These are phyloP conservation scores for Lasioglossum baleicum DNA, from an alignment of 1,140 invertebrate species.

Conservation along the genomic window DNA sequence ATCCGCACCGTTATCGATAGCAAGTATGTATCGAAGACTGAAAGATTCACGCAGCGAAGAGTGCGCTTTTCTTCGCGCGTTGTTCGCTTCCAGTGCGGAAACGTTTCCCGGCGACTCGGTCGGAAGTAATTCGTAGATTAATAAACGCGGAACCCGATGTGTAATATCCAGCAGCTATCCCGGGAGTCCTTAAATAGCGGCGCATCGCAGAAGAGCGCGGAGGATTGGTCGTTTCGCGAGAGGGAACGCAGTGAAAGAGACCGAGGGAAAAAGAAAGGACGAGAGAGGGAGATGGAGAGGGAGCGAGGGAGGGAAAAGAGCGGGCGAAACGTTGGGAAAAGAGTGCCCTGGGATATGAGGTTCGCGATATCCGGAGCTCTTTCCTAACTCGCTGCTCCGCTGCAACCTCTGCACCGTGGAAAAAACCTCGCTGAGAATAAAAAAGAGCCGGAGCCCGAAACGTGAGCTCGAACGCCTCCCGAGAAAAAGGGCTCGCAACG, in stretches of 20 bases:
- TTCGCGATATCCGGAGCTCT: conserved; percentile 58
- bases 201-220: conserved; percentile 18
- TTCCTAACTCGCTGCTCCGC: conserved; percentile 57
- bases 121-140: conserved; percentile 32
- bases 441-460: conserved; percentile 12
- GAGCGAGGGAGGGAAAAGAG: background rate
- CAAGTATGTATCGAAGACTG: no score
- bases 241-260: conserved; percentile 43
- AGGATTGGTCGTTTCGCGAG: conserved; percentile 56
- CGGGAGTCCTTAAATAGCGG: conserved; percentile 56
- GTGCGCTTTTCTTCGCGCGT: background rate
- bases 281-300: conserved; percentile 24
- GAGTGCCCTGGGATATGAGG: conserved; percentile 60
- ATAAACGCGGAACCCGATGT: conserved; percentile 30
- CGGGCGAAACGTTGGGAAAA: conserved; percentile 33
- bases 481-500: conserved; percentile 9
- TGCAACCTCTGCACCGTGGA: conserved; percentile 50
- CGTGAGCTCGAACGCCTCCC: background rate
- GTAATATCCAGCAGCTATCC: conserved; percentile 35
- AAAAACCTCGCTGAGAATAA: conserved; percentile 12
- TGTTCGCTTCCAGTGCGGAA: background rate
- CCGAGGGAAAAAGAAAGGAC: conserved; percentile 8
- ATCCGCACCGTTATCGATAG: no score
- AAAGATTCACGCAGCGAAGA: no score
- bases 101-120: background rate